Evolutionary conservation across 92 coral and sea anemone genomes (phyloP), one percentile per base, ranked within the genome.

Genomic region (Porites divaricata): DNA sequence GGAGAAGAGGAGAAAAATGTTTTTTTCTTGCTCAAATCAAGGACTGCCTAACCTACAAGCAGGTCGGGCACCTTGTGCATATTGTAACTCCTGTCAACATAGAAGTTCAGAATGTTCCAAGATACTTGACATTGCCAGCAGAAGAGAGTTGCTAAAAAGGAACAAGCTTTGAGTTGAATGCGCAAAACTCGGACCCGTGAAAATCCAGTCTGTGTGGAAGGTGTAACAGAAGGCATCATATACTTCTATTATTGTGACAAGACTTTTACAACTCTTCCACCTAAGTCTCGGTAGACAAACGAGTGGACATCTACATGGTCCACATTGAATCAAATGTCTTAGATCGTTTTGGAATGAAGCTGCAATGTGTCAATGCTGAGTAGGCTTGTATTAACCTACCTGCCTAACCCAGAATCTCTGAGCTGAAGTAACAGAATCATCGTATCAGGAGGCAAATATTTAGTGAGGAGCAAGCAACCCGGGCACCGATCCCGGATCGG

Each of bases 401-500:
- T 87, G 17, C 86, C 89, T 0, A 91, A 87, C 45, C 84, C 89
- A 79, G 78, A 28, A 77, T 86, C 21, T 24, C 76, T 50, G 95
- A 51, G 9, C 65, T 78, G 75, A 90, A 89, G 66, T 61, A 69
- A 16, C 80, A 81, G 53, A 69, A 84, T 52, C 79, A 75, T 0
- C 76, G 71, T 53, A 49, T 91, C 52, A 75, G 48, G 67, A 79
- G 68, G 13, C 70, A 88, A 6, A 2, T 9, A 19, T 88, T 91
- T 67, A 91, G 85, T 48, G 92, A 88, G 41, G 82, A 80, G 17
- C 58, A 51, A n/a, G 48, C 85, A 41, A 93, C 76, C 92, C 90
- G 5, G 86, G 84, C 76, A 54, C 79, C 65, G 91, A 92, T 23
- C 93, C 92, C 9, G n/a, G n/a, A n/a, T n/a, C n/a, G n/a, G 93